A percentile compares a stretch with the other conserved stretches of the same genome.
These are phyloP conservation scores for Lasiurus cinereus DNA, from an alignment of 2,113 vertebrate genomes.

Conservation along the genomic window DNA sequence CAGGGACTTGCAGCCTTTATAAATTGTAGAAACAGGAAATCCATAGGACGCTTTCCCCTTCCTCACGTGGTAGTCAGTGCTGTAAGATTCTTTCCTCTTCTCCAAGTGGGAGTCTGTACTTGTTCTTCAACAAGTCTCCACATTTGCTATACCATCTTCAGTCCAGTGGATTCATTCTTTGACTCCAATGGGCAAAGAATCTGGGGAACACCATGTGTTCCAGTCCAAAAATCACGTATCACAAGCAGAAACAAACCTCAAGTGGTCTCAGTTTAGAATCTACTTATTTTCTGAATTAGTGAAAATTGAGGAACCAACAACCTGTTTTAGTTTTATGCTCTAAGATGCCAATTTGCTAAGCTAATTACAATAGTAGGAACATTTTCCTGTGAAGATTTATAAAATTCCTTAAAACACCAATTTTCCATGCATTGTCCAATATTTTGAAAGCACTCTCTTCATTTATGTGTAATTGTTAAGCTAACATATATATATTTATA, in stretches of 20 bases:
- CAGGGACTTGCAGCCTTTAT: too few species aligned
- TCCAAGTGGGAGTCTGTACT: too few species aligned
- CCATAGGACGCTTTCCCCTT: too few species aligned
- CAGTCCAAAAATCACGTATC: too few species aligned
- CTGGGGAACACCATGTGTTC: too few species aligned
- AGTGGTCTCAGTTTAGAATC: constrained; percentile 25
- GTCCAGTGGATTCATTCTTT: too few species aligned
- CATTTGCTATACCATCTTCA: too few species aligned
- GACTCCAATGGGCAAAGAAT: too few species aligned
- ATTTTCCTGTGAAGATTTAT: constrained; percentile 47
- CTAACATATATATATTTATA: constrained; percentile 53
- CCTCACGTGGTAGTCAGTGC: too few species aligned
- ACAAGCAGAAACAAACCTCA: constrained; percentile 40
- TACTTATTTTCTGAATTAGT: constrained; percentile 58
- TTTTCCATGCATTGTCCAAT: not conserved
- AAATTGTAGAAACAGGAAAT: too few species aligned
- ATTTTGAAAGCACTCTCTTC: constrained; percentile 19
- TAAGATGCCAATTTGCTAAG: constrained; percentile 50
- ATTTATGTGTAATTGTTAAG: constrained; percentile 34
- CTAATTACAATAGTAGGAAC: constrained; percentile 47
- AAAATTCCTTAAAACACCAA: constrained; percentile 58
- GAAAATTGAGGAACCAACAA: not conserved
- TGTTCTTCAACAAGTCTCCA: too few species aligned
- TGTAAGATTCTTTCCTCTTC: too few species aligned
- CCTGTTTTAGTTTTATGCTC: constrained; percentile 37